Evolutionary conservation across 2,888 invertebrate genomes (phyloP), one percentile per base, ranked within the genome.

Genomic region (Peribatodes rhomboidaria): DNA sequence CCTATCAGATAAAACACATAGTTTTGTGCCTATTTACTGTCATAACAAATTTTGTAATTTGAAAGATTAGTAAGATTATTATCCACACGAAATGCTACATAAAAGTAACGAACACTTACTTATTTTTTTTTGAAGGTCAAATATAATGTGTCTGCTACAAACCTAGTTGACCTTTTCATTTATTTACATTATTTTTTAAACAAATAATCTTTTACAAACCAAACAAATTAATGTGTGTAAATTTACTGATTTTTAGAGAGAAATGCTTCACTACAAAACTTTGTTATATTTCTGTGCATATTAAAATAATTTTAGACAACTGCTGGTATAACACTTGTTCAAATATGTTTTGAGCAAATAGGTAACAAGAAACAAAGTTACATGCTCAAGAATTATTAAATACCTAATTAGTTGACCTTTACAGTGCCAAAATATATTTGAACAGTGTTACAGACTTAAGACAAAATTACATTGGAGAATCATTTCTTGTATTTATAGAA

Each of bases 401-500:
- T 35, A 22, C n/a, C n/a, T n/a, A 31, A 18, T 41, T 6, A 6
- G n/a, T 55, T 18, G 9, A 50, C 16, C 33, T 35, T 35, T 10
- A 27, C 27, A 47, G 8, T 35, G 10, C 56, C 57, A 46, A 69
- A 47, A 62, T 49, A 47, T 56, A 52, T 53, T 61, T 60, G 67
- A 55, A 47, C 41, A 55, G 50, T 54, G 61, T 69, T 62, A 56
- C 50, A 81, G 74, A 74, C 83, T 76, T 81, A 70, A 81, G 85
- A 87, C 85, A 82, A 88, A 91, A 90, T 88, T 93, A 92, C 92
- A 93, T 92, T 88, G 91, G 90, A 90, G 92, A 88, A 92, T 93
- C 92, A 86, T 94, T 94, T 94, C 93, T 94, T 94, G 88, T 94
- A 94, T 94, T 94, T 94, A 94, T 94, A 94, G 94, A 94, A 94